phyloP scores from a whole-genome alignment of 1,140 invertebrate genomes.

The Drosophila punjabiensis region DNA sequence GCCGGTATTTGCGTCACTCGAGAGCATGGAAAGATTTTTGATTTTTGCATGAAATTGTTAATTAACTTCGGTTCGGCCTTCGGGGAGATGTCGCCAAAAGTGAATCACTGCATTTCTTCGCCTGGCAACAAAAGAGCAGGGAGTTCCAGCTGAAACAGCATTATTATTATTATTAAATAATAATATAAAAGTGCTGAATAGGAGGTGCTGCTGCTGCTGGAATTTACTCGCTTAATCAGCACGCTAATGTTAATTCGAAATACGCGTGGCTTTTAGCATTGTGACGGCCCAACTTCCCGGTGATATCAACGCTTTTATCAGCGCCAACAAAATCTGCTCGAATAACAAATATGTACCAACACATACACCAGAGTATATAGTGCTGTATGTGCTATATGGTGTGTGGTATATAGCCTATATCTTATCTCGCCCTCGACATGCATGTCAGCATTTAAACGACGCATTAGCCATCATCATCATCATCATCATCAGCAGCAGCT shows the following conservation, averaged over 20 bases:
- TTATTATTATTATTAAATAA: constrained; percentile 6
- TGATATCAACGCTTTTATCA: constrained; percentile 62
- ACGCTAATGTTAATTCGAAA: constrained; percentile 68
- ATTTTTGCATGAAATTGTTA: constrained; percentile 68
- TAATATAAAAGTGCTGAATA: constrained; percentile 29
- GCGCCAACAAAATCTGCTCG: constrained; percentile 60
- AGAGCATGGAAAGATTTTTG: constrained; percentile 43
- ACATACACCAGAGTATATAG: constrained; percentile 25
- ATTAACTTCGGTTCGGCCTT: constrained; percentile 37
- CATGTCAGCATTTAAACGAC: constrained; percentile 75
- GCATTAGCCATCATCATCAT: constrained; percentile 52
- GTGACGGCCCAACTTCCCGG: constrained; percentile 38
- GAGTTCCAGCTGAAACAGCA: constrained; percentile 16
- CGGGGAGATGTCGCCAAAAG: constrained; percentile 47
- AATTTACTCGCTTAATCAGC: constrained; percentile 68
- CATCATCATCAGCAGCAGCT: neutral
- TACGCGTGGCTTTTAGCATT: constrained; percentile 77
- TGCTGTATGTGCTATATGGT: constrained; percentile 24
- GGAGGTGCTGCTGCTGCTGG: constrained; percentile 17
- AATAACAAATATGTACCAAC: constrained; percentile 72
- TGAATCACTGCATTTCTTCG: constrained; percentile 58
- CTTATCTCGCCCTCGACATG: constrained; percentile 56
- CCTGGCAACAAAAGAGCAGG: constrained; percentile 23
- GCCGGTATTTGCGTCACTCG: constrained; percentile 25
- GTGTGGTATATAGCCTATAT: constrained; percentile 23